Conservation (phyloP, 2,797 vertebrate genomes). For the Sebastes matsubarae region DNA sequence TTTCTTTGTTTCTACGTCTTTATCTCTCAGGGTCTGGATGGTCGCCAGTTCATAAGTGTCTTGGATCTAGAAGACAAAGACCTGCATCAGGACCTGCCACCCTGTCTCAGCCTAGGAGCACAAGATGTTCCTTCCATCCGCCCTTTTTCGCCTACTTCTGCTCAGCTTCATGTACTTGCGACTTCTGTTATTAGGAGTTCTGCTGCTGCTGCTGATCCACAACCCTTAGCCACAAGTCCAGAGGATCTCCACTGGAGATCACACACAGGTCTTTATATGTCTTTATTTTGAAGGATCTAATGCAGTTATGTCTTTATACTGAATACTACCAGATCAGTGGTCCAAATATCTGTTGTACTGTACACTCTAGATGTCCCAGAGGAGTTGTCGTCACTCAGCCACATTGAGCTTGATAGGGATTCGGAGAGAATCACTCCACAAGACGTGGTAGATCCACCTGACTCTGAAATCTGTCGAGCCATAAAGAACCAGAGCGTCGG, state of each 20-base stretch:
- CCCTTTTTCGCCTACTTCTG: conserved; percentile 69
- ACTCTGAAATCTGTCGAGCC: conserved; percentile 39
- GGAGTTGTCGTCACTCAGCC: conserved; percentile 10
- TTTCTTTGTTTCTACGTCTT: neutral
- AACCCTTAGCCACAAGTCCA: neutral
- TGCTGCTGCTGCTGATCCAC: neutral
- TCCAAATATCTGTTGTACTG: conserved; percentile 5
- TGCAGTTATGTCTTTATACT: neutral
- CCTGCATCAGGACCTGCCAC: conserved; percentile 69
- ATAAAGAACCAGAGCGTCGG: neutral
- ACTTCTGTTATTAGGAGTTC: conserved; percentile 67
- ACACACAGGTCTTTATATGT: conserved; percentile 49
- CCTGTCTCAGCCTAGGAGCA: conserved; percentile 23
- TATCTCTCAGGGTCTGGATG: conserved; percentile 55
- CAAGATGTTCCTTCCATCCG: conserved; percentile 9
- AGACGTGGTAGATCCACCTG: conserved; percentile 18
- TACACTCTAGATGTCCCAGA: conserved; percentile 34
- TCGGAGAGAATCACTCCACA: conserved; percentile 43
- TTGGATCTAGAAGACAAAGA: conserved; percentile 84
- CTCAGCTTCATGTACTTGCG: conserved; percentile 79
- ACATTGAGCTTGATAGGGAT: conserved; percentile 33
- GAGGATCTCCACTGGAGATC: neutral
- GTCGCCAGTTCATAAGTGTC: conserved; percentile 84
- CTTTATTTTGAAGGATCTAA: neutral
- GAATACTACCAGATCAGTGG: neutral